These are phyloP conservation scores for Ectropis crepuscularia DNA, from an alignment of 2,888 invertebrate genomes.

Conservation along the genomic window DNA sequence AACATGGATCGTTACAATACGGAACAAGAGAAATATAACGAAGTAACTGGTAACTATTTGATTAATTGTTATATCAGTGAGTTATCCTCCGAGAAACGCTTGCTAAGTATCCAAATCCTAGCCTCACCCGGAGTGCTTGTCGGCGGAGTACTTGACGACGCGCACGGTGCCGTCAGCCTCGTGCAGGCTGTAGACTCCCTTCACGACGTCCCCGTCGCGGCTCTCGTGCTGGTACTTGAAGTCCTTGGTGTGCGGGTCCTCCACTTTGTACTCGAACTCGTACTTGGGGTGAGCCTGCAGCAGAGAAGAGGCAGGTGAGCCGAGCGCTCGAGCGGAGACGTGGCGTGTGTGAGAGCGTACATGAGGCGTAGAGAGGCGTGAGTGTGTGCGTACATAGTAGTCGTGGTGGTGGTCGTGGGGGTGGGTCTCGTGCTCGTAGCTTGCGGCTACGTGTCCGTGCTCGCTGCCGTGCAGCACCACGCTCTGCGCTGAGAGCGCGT, in stretches of 20 bases:
- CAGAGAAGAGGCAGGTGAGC: conserved; percentile 5
- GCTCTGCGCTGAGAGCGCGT: background rate
- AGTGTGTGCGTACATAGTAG: conserved; percentile 46
- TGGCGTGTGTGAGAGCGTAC: background rate
- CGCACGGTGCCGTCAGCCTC: conserved; percentile 67
- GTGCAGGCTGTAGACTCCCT: conserved; percentile 62
- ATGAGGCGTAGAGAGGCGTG: background rate
- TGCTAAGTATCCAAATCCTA: background rate
- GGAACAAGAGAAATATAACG: background rate
- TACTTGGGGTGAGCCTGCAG: conserved; percentile 56
- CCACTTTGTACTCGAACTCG: conserved; percentile 74
- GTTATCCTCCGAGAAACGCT: no score
- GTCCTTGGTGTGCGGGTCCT: conserved; percentile 80
- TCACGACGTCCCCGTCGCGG: conserved; percentile 82
- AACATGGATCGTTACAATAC: background rate
- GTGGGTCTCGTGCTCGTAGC: conserved; percentile 26
- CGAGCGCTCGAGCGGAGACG: conserved; percentile 1
- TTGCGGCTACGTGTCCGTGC: no score
- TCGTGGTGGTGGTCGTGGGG: conserved; percentile 48
- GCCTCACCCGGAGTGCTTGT: conserved; percentile 39
- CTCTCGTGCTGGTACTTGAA: conserved; percentile 78
- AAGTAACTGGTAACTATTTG: no score
- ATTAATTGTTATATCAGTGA: no score
- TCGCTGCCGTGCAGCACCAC: conserved; percentile 12
- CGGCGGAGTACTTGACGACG: conserved; percentile 43